Base-by-base conservation (phyloP, 2,888 invertebrate species). In the Willowsia nigromaculata region DNA sequence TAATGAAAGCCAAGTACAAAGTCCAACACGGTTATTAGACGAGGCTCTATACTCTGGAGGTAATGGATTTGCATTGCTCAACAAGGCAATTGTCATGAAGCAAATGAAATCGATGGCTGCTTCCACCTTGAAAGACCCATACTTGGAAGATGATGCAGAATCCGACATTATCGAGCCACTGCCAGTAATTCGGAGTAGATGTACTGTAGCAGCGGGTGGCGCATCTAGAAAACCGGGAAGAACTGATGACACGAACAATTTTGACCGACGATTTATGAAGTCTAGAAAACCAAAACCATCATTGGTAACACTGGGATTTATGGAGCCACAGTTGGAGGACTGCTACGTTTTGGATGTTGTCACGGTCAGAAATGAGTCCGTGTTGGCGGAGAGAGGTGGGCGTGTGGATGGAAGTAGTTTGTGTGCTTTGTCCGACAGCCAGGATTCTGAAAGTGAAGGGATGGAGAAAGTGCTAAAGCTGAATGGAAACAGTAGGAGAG, bases 341-440 rank as follows among this genome's bases (percentile, higher is more conserved):
- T 92, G 92, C 50, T 92, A 92, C 43, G 33, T 91, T 13, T 80
- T 92, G 53, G 92, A 92, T 87, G 90, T 92, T 27, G 89, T 92
- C 30, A 92, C 91, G 5, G 85, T 92, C 27, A 56, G 91, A 85
- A 92, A 92, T 88, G 92, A 92, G 76, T 91, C 91, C 0, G 91
- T 92, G n/a, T 74, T 92, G 30, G 91, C 92, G 11, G 90, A 85
- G 22, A 62, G 40, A 6, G 59, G 33, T 9, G 30, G 40, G 1
- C 43, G 43, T 9, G 53, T 40, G n/a, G 37, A 37, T 37, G 74
- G 74, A 47, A 65, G 30, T 30, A 74, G 74, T 22, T 65, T n/a
- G 1, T 56, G 37, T 7, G 47, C 53, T 0, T 33, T 76, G 13
- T 85, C 80, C 0, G 76, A 78, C 22, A 78, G 80, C 25, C 71